These are phyloP conservation scores for Willisornis vidua DNA, from an alignment of 2,113 vertebrate species.

Conservation along the genomic window DNA sequence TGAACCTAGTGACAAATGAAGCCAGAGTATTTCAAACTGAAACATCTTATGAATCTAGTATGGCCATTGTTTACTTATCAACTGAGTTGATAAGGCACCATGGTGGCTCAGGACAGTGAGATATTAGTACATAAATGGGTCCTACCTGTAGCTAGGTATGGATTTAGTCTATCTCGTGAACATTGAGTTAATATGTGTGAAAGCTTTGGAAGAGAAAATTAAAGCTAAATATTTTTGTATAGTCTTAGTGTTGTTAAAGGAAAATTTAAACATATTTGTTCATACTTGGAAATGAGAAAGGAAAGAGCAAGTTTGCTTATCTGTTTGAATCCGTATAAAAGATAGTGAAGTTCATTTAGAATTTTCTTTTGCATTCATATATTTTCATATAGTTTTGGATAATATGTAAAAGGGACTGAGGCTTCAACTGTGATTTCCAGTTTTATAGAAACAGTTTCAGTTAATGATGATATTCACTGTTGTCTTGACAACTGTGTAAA, in stretches of 20 bases:
- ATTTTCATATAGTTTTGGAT: not conserved
- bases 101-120: not conserved
- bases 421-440: slow-evolving; percentile 26
- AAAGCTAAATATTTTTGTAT: not conserved
- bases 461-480: slow-evolving; percentile 48
- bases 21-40: not conserved
- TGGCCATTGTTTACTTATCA: not conserved
- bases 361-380: not conserved
- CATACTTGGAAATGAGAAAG: not conserved
- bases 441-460: not conserved
- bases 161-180: not conserved
- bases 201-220: slow-evolving; percentile 4
- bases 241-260: not conserved
- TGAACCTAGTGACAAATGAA: not conserved
- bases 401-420: not conserved
- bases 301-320: not conserved
- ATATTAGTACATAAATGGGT: not conserved
- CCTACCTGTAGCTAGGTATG: not conserved
- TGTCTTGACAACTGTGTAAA: slow-evolving; percentile 54
- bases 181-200: not conserved
- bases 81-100: not conserved
- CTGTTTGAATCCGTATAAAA: not conserved
- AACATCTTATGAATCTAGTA: not conserved
- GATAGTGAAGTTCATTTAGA: not conserved
- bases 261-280: not conserved